These are phyloP conservation scores for Camponotus pennsylvanicus DNA, from an alignment of 1,140 invertebrate genomes.

Conservation along the genomic window DNA sequence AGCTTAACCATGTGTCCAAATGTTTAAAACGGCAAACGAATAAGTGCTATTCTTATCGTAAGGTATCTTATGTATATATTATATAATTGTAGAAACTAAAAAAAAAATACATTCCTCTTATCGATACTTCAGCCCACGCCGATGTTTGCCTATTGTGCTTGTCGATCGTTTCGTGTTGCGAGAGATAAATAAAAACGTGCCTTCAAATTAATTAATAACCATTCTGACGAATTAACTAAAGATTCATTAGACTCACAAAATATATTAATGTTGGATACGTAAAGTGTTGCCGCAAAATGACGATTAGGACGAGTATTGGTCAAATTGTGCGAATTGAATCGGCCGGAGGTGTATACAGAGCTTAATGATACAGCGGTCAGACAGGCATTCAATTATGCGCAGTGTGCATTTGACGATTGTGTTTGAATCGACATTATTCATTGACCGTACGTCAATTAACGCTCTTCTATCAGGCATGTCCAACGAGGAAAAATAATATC, in stretches of 20 bases:
- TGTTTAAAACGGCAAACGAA: neutral
- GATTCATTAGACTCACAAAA: neutral
- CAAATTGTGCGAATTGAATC: slow-evolving; percentile 36
- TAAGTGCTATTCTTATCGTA: neutral
- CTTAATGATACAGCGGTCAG: slow-evolving; percentile 45
- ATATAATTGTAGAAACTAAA: neutral
- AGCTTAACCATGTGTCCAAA: neutral
- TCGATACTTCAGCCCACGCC: slow-evolving; percentile 4
- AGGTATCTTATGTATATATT: neutral
- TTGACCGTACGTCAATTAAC: slow-evolving; percentile 30
- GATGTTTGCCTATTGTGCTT: neutral
- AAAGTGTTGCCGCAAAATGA: slow-evolving; percentile 14
- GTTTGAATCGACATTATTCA: slow-evolving; percentile 45
- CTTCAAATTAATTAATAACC: slow-evolving; percentile 64
- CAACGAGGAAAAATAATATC: slow-evolving; percentile 8
- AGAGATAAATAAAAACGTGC: slow-evolving; percentile 43
- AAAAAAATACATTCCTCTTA: neutral
- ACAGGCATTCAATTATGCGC: slow-evolving; percentile 52
- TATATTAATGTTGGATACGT: slow-evolving; percentile 11
- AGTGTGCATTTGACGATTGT: slow-evolving; percentile 39
- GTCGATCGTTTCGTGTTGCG: neutral
- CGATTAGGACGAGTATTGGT: slow-evolving; percentile 32
- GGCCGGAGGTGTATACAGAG: neutral
- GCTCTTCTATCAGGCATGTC: slow-evolving; percentile 23
- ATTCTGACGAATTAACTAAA: slow-evolving; percentile 32